Conservation (phyloP, 2,113 vertebrate species). For the human (Homo sapiens) region GRCh38 chr4:91021001-91021500, state of each 20-base stretch:
- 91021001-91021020: not conserved
- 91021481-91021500: not conserved
- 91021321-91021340: not conserved
- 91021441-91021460: not conserved
- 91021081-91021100: not conserved
- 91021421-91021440: conserved; percentile 12
- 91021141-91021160: not conserved
- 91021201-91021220: not conserved
- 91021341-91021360: not conserved
- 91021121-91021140: not conserved
- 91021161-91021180: not conserved
- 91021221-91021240: not conserved
- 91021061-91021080: not conserved
- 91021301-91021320: not conserved
- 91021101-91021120: not conserved
- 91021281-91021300: not conserved
- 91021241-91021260: not conserved
- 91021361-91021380: not conserved
- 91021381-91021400: not conserved
- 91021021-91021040: not conserved
- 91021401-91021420: not conserved
- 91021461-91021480: not conserved
- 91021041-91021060: not conserved
- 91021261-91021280: not conserved
- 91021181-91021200: not conserved